phyloP scores from a whole-genome alignment of 2,888 invertebrate species.

The Tiliacea citrago region DNA sequence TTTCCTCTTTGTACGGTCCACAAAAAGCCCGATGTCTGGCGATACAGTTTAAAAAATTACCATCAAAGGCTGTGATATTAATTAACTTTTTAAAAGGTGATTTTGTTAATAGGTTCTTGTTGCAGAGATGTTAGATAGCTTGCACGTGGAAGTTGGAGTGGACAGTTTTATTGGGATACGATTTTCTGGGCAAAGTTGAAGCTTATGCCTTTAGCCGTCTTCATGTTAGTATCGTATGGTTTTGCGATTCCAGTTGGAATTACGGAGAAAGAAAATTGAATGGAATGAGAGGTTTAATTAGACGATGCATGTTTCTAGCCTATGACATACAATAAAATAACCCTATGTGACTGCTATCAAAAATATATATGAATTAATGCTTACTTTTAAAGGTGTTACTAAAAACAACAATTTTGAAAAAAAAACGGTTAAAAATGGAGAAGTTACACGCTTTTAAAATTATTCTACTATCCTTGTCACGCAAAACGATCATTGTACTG shows the following conservation, averaged over 20 bases:
- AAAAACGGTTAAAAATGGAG: too few relatives aligned
- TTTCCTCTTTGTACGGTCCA: constrained; percentile 83
- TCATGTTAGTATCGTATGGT: constrained; percentile 13
- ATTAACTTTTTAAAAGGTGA: constrained; percentile 84
- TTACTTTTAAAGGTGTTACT: too few relatives aligned
- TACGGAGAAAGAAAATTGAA: neutral
- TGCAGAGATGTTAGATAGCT: constrained; percentile 28
- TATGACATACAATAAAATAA: neutral
- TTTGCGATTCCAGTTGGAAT: constrained; percentile 5
- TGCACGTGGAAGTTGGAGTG: neutral
- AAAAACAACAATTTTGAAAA: too few relatives aligned
- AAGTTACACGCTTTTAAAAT: too few relatives aligned
- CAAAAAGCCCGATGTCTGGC: constrained; percentile 82
- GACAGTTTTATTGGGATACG: constrained; percentile 9
- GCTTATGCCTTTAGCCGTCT: neutral
- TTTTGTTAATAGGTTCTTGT: constrained; percentile 59
- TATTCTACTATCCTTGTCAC: too few relatives aligned
- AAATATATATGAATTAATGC: too few relatives aligned
- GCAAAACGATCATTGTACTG: too few relatives aligned
- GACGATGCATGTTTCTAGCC: neutral
- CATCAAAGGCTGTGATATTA: constrained; percentile 83
- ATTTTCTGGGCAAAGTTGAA: constrained; percentile 12
- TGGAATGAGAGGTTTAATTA: neutral
- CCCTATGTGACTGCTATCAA: too few relatives aligned
- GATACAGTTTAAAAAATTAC: constrained; percentile 84